Base-by-base conservation (phyloP, 2,113 vertebrate genomes). In the Corythornis vintsioides region DNA sequence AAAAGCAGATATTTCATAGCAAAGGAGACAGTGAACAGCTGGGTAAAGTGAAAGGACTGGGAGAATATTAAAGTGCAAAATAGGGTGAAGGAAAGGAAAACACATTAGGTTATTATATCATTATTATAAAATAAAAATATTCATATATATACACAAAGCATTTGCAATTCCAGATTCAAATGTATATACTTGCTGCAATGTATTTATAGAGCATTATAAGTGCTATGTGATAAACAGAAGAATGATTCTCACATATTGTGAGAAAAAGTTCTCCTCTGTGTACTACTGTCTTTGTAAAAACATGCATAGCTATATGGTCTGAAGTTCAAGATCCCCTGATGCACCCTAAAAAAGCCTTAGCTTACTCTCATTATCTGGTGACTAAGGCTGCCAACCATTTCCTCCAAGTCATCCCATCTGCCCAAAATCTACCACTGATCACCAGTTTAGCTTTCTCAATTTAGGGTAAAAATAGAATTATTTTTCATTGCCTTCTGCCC, bases 401-500 rank as follows among this genome's bases (percentile, higher is more conserved):
- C 38, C 85, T 94, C 83, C 86, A 79, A 88, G 95, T 86, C 77
- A 78, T 88, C 60, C 96, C 97, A 97, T 97, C 96, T 97, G 96
- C 95, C 96, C 83, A 79, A 89, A 96, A 93, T 47, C 88, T 82
- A 95, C 87, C 87, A 79, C 70, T 80, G 86, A 96, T 93, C 90
- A 92, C 97, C 81, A 89, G 78, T 93, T 95, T 94, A 95, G n/a
- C 45, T 91, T 93, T 97, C 95, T 89, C 94, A 93, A 88, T 92
- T 94, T 92, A 84, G 73, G 85, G 91, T 72, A 92, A 95, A 97
- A 95, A 81, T 83, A 94, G 82, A 88, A 97, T 95, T 81, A 72
- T 92, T 91, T 97, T 96, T 86, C 87, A 74, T 69, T 96, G 92
- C 90, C 96, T 95, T 96, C 95, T 97, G 96, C 96, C 94, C 91